Conservation (phyloP, 2,888 invertebrate genomes). For the Dryadula phaetusa region DNA sequence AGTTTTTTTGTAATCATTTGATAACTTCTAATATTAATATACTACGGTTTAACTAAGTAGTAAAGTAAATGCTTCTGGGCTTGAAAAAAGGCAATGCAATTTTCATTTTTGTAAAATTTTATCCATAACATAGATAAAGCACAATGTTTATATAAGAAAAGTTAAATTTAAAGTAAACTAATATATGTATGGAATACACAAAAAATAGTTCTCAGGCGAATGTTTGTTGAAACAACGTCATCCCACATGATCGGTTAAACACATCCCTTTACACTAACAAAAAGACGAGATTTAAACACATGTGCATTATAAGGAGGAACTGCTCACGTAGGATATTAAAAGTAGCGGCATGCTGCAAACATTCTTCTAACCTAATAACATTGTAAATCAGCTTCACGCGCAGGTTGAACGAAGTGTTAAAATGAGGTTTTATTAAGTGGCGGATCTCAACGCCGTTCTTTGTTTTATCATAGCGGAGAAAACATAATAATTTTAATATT, state of each 20-base stretch:
- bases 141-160: background rate
- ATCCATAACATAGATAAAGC: too few species aligned
- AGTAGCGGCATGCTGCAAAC: too few species aligned
- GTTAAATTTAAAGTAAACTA: background rate
- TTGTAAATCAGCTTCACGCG: too few species aligned
- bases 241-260: conserved; percentile 50
- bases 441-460: too few species aligned
- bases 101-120: too few species aligned
- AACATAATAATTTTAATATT: too few species aligned
- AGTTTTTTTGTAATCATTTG: background rate
- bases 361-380: too few species aligned
- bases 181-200: conserved; percentile 46
- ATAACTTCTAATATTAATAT: background rate
- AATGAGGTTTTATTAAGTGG: too few species aligned
- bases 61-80: too few species aligned
- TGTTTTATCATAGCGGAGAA: too few species aligned
- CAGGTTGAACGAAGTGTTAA: too few species aligned
- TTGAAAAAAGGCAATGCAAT: background rate
- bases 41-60: background rate
- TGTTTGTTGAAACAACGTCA: conserved; percentile 51
- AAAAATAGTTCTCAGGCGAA: conserved; percentile 56
- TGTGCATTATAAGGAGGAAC: conserved; percentile 41
- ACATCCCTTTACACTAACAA: conserved; percentile 49
- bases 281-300: conserved; percentile 46
- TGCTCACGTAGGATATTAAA: background rate